Conservation (phyloP, 2,113 vertebrate species). For the Ciconia boyciana region DNA sequence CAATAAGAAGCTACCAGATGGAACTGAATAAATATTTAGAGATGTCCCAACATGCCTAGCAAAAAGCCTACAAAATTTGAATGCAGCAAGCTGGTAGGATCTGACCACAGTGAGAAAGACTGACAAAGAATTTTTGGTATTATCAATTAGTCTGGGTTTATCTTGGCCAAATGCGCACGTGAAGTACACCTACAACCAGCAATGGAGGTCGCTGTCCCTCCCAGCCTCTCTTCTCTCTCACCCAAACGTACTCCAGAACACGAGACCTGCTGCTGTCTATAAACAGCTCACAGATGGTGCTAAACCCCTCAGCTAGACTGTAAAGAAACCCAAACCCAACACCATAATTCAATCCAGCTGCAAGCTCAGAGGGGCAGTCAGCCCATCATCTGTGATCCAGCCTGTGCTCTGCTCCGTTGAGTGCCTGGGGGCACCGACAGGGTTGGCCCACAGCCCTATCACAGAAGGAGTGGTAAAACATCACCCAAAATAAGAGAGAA, state of each 20-base stretch:
- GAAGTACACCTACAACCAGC: not conserved
- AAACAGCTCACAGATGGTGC: not conserved
- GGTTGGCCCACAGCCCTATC: not conserved
- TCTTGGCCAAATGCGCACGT: accelerated
- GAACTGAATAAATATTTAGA: not conserved
- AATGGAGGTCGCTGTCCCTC: accelerated
- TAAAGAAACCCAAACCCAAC: not conserved
- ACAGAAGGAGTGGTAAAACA: not conserved
- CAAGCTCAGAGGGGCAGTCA: not conserved
- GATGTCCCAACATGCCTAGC: not conserved
- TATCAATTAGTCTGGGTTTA: not conserved
- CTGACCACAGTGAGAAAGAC: not conserved
- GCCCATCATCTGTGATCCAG: not conserved
- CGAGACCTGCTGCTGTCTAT: not conserved
- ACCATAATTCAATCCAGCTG: not conserved
- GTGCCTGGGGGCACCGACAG: not conserved
- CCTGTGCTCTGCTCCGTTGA: not conserved
- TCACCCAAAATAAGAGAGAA: not conserved
- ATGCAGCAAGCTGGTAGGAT: not conserved
- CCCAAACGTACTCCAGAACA: accelerated
- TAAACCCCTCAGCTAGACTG: not conserved
- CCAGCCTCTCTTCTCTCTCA: not conserved
- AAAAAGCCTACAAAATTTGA: not conserved
- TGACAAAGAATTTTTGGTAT: not conserved
- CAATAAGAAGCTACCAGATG: not conserved